phyloP scores from a whole-genome alignment of 2,888 invertebrate species.

The Amphipyra berbera region DNA sequence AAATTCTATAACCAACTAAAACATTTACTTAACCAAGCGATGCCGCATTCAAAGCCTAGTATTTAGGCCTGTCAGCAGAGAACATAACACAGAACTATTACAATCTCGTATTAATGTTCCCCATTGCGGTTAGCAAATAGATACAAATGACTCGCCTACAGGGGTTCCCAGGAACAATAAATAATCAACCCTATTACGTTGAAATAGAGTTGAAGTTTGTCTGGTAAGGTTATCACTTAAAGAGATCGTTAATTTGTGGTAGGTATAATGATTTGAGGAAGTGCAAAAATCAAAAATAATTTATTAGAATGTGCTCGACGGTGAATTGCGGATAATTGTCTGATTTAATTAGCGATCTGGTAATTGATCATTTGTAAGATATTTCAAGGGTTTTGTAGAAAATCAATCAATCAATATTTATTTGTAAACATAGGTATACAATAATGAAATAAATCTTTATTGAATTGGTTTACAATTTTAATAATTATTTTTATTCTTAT shows the following conservation, averaged over 20 bases:
- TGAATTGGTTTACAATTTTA: too few species aligned
- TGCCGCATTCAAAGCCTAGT: conserved; percentile 9
- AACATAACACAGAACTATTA: conserved; percentile 33
- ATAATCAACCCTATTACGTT: conserved; percentile 1
- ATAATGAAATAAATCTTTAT: too few species aligned
- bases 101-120: conserved; percentile 34
- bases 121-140: conserved; percentile 49
- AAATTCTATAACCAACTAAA: too few species aligned
- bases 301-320: conserved; percentile 23
- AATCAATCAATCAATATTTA: too few species aligned
- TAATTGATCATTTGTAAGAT: too few species aligned
- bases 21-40: too few species aligned
- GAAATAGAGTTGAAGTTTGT: neutral
- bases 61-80: conserved; percentile 18
- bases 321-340: conserved; percentile 25
- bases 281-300: conserved; percentile 31
- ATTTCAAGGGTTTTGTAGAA: too few species aligned
- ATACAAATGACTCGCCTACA: conserved; percentile 37
- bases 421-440: too few species aligned
- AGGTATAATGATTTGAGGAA: conserved; percentile 42
- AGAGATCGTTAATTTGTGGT: conserved; percentile 24
- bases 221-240: neutral
- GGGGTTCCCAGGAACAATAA: neutral
- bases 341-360: conserved; percentile 23
- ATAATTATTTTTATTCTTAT: too few species aligned